Evolutionary conservation across 2,113 vertebrate genomes (phyloP).

Genomic region (Thalassarche chlororhynchos): DNA sequence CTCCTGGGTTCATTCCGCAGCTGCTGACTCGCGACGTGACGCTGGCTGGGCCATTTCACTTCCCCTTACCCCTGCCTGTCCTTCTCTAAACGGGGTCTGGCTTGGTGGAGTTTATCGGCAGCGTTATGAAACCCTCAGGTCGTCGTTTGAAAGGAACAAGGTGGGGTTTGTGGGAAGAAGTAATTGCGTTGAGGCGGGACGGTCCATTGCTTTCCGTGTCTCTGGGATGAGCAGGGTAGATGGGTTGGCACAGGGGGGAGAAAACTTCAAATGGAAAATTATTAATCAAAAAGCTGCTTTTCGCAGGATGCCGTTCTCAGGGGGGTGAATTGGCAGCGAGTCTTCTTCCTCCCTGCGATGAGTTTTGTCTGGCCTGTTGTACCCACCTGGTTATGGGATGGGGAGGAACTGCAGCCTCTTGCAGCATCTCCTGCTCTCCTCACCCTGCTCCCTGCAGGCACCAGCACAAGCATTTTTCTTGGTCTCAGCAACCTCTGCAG

Average conservation of each 20-base stretch:
- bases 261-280: neutral
- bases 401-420: neutral
- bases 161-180: neutral
- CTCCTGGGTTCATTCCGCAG: neutral
- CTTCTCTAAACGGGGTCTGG: neutral
- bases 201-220: neutral
- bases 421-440: neutral
- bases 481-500: neutral
- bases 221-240: neutral
- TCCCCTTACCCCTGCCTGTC: neutral
- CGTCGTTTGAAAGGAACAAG: rapidly evolving
- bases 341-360: neutral
- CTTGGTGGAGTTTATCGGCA: neutral
- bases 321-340: neutral
- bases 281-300: neutral
- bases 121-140: neutral
- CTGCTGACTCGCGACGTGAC: neutral
- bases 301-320: neutral
- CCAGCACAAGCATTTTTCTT: neutral
- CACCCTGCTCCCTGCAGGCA: neutral
- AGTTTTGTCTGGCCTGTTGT: neutral
- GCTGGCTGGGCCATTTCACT: neutral
- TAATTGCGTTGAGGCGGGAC: rapidly evolving
- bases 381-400: too few species aligned
- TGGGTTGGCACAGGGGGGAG: rapidly evolving